Evolutionary conservation across 2,888 invertebrate genomes (phyloP).

Genomic region (Palloptera scutellata): DNA sequence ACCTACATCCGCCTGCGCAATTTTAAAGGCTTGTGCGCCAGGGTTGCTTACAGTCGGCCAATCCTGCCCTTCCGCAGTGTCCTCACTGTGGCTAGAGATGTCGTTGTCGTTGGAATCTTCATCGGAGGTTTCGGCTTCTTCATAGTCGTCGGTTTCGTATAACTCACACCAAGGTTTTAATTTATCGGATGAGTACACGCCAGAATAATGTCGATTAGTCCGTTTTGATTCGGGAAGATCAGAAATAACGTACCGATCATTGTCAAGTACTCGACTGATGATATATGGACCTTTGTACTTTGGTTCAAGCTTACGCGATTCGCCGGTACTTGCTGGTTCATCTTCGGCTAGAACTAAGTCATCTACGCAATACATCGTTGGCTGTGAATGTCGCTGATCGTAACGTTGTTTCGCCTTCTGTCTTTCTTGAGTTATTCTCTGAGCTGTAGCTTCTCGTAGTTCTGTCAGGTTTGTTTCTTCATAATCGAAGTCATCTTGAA

Average conservation of each 20-base stretch:
- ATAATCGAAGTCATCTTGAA: too few species aligned
- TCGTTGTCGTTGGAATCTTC: neutral
- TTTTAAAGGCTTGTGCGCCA: too few species aligned
- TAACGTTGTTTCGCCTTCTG: too few species aligned
- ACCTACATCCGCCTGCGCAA: too few species aligned
- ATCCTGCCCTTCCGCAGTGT: neutral
- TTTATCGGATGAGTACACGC: neutral
- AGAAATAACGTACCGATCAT: constrained; percentile 9
- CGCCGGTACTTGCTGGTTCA: constrained; percentile 7
- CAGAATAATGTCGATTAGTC: neutral
- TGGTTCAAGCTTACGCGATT: constrained; percentile 9
- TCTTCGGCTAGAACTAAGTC: neutral
- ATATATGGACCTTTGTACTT: constrained; percentile 15
- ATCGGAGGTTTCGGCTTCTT: neutral
- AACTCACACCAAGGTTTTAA: neutral
- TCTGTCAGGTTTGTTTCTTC: too few species aligned
- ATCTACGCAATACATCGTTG: neutral
- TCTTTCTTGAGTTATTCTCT: too few species aligned
- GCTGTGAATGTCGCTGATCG: neutral
- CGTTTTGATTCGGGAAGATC: neutral
- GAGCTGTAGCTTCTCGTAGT: too few species aligned
- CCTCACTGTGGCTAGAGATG: too few species aligned
- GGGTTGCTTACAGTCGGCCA: constrained; percentile 10
- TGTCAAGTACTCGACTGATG: neutral
- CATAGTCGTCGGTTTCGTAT: neutral